Percentiles rank a stretch among this genome's conserved stretches.
These are phyloP conservation scores for Tridacna crocea DNA, from an alignment of 2,888 invertebrate genomes.

Conservation along the genomic window DNA sequence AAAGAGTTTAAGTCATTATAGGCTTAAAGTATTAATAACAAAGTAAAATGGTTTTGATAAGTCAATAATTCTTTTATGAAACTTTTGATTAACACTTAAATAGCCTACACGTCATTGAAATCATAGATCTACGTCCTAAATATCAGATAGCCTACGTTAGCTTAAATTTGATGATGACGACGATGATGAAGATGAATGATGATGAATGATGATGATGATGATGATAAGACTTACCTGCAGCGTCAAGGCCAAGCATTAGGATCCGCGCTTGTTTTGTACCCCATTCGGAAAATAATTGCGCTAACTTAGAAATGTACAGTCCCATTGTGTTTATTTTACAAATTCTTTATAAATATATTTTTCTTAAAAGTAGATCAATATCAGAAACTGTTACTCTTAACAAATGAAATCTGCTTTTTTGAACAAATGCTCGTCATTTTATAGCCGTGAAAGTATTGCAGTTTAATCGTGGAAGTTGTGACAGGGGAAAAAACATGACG, in stretches of 20 bases:
- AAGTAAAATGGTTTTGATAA: no score
- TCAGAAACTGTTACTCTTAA: no score
- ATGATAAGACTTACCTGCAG: conserved; percentile 74
- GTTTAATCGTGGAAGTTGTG: not conserved
- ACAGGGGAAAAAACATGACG: not conserved
- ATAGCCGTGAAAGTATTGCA: not conserved
- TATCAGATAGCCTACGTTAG: no score
- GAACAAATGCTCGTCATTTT: not conserved
- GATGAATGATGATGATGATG: not conserved
- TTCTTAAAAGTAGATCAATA: no score
- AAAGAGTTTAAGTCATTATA: no score
- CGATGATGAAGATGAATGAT: not conserved
- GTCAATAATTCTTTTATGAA: no score
- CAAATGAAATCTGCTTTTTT: not conserved
- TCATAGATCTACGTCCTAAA: no score
- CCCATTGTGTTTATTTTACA: conserved; percentile 35
- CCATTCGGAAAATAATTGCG: conserved; percentile 47
- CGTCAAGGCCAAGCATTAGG: conserved; percentile 81
- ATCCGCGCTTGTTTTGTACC: conserved; percentile 71
- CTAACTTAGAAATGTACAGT: conserved; percentile 40
- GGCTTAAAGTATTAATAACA: no score
- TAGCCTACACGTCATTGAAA: no score
- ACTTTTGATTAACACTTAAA: no score
- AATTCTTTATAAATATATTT: not conserved
- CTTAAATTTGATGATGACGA: no score